Evolutionary conservation across 2,888 invertebrate genomes (phyloP).

Genomic region (Hartigia nigra): DNA sequence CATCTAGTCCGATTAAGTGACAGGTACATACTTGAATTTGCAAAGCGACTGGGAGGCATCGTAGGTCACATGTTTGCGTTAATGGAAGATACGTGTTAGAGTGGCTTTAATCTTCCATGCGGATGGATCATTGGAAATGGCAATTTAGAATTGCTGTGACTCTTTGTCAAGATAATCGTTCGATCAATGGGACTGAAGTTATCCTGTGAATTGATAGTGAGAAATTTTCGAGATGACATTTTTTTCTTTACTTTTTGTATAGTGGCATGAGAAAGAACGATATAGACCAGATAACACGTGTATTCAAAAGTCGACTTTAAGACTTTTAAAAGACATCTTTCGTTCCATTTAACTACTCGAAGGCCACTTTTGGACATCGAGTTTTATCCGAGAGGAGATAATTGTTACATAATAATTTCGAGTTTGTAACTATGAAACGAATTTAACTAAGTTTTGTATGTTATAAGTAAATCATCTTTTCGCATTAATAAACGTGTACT

Average conservation of each 20-base stretch:
- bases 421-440: neutral
- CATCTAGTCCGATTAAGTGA: neutral
- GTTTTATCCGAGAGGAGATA: neutral
- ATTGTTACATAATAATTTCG: neutral
- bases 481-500: too few species aligned
- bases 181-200: neutral
- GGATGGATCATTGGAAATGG: neutral
- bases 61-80: constrained; percentile 42
- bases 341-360: too few species aligned
- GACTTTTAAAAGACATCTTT: neutral
- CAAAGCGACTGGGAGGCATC: neutral
- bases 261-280: neutral
- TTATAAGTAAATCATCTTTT: neutral
- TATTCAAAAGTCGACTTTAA: neutral
- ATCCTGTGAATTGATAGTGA: neutral
- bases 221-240: neutral
- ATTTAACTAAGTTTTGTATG: neutral
- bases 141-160: neutral
- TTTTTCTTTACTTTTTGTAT: neutral
- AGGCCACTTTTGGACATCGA: too few species aligned
- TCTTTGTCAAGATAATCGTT: neutral
- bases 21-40: neutral
- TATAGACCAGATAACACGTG: neutral
- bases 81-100: constrained; percentile 55
- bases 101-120: neutral